Evolutionary conservation across 1,140 invertebrate species (phyloP), one percentile per base, ranked within the genome.

Genomic region (Drosophila fuyamai): DNA sequence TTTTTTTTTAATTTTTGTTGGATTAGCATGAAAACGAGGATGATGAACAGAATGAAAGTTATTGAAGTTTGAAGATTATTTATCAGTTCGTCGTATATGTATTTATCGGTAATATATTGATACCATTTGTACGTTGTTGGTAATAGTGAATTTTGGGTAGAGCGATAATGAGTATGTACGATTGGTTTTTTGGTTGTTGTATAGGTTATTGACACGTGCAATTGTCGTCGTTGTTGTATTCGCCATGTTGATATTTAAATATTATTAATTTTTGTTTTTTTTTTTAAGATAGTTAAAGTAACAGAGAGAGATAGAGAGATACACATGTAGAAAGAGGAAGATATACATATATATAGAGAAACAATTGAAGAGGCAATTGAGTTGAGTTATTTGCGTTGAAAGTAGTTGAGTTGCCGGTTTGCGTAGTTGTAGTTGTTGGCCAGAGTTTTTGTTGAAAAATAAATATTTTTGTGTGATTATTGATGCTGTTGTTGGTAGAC

Each of bases 401-500:
- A 75, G 70, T 53, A 63, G 72, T 76, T 66, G 73, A 84, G 77
- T 86, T 82, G 83, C 83, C 79, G 81, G 82, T 85, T 85, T 66
- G 53, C 46, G 53, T 78, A 77, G 63, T 86, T 72, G 76, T 81
- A 48, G 76, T 78, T 71, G 81, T 85, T 76, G 79, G 75, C 70
- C 79, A 82, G 79, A 88, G 70, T 82, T 81, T 62, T 78, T 61
- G 81, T 84, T 81, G 74, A 74, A 76, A 79, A 86, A 86, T 88
- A 83, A 79, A 86, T 79, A 88, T 66, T 83, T 79, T 75, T 63
- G 79, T 88, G 84, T 88, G 79, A 86, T 88, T 86, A 86, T 73
- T 83, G 51, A 84, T 88, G 83, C 72, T 88, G 77, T 84, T 54
- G 46, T 73, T 75, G 59, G 35, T 32, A 68, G 38, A 61, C 59